Conservation (phyloP, 2,113 vertebrate species). For the Pipa parva region DNA sequence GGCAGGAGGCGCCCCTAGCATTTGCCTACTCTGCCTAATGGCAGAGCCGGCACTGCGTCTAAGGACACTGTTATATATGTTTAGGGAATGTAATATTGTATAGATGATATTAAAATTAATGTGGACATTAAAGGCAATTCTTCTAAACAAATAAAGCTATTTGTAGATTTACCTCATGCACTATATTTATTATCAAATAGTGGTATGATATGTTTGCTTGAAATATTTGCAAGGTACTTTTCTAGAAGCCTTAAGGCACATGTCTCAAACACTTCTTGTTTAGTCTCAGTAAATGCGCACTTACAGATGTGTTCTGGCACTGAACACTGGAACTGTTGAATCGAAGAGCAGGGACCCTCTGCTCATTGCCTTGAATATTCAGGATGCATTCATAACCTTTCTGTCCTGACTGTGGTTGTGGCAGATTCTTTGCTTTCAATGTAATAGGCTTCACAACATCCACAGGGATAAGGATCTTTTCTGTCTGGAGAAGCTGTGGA, state of each 20-base stretch:
- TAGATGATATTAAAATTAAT: no score
- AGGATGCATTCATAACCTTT: conserved; percentile 91
- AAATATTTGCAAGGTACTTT: neutral
- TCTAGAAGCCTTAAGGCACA: neutral
- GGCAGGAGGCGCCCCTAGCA: no score
- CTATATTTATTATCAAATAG: no score
- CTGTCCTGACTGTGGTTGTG: conserved; percentile 95
- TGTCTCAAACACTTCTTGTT: no score
- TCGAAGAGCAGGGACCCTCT: conserved; percentile 86
- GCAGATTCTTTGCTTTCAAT: conserved; percentile 89
- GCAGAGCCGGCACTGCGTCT: no score
- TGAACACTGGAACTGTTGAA: conserved; percentile 98
- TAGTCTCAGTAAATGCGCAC: conserved; percentile 49
- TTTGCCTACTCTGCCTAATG: no score
- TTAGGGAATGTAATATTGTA: no score
- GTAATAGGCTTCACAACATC: conserved; percentile 95
- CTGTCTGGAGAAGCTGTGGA: conserved; percentile 86
- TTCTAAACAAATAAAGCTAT: no score
- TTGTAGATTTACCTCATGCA: no score
- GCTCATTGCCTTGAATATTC: conserved; percentile 85
- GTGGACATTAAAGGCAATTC: no score
- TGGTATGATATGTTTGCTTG: neutral
- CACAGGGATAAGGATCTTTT: conserved; percentile 90
- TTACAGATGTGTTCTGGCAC: conserved; percentile 97
- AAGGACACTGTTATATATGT: no score